Conservation (phyloP, 2,888 invertebrate species). For the Meiosimyza decipiens region DNA sequence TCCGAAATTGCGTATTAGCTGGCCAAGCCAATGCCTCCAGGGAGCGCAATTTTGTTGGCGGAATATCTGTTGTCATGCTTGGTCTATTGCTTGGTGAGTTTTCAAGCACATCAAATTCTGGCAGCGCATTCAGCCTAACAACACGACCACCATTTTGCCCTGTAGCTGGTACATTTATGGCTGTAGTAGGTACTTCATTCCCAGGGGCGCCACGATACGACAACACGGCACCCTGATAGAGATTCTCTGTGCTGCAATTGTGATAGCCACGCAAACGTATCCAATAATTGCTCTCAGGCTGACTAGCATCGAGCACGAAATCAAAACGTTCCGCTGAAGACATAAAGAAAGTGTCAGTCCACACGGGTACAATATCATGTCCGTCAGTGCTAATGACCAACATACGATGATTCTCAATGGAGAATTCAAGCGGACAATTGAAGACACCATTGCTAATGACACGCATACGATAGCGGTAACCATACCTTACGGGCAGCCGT, state of each 20-base stretch:
- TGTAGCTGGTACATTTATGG: constrained; percentile 35
- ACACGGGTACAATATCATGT: constrained; percentile 61
- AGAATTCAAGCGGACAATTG: constrained; percentile 62
- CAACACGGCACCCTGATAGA: constrained; percentile 62
- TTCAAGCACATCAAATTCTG: constrained; percentile 33
- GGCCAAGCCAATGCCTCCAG: constrained; percentile 54
- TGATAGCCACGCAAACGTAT: constrained; percentile 59
- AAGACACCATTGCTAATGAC: constrained; percentile 60
- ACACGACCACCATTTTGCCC: constrained; percentile 23
- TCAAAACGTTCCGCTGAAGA: constrained; percentile 62
- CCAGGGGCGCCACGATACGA: constrained; percentile 56
- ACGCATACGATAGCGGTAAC: constrained; percentile 61
- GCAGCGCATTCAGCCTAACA: constrained; percentile 44
- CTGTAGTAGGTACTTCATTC: constrained; percentile 35
- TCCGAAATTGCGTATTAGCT: constrained; percentile 56
- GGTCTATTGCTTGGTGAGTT: not conserved
- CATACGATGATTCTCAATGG: constrained; percentile 60
- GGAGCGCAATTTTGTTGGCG: constrained; percentile 53
- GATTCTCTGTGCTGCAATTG: constrained; percentile 53
- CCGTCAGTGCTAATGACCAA: constrained; percentile 61
- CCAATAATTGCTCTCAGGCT: constrained; percentile 61
- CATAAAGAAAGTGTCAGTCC: constrained; percentile 62
- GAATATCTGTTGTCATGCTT: constrained; percentile 45
- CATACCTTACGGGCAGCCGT: constrained; percentile 55
- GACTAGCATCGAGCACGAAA: constrained; percentile 61